These are phyloP conservation scores for Dryadula phaetusa DNA, from an alignment of 2,888 invertebrate genomes.

Conservation along the genomic window DNA sequence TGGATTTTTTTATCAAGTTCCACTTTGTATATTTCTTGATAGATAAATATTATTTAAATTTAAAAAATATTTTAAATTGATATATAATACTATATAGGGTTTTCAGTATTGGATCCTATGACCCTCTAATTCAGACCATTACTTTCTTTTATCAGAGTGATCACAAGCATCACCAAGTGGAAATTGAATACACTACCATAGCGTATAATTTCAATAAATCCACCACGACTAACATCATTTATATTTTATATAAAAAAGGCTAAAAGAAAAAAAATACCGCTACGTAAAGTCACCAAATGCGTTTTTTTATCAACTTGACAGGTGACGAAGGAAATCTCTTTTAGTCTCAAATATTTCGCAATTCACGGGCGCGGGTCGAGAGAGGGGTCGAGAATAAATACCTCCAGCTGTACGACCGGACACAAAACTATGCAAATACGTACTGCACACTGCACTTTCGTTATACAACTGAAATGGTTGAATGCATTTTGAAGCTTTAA, in stretches of 20 bases:
- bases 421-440: constrained; percentile 11
- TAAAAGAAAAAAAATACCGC: constrained; percentile 4
- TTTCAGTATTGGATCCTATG: no score
- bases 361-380: constrained; percentile 3
- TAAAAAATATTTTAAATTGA: no score
- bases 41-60: no score
- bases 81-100: no score
- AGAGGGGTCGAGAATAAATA: constrained; percentile 6
- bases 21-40: no score
- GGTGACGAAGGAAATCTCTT: constrained; percentile 43
- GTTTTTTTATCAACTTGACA: constrained; percentile 37
- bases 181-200: no score
- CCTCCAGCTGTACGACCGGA: constrained; percentile 4
- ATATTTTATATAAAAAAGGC: background rate
- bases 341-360: constrained; percentile 37
- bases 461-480: background rate
- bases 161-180: no score
- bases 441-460: constrained; percentile 1
- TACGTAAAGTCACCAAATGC: constrained; percentile 20
- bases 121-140: no score
- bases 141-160: no score
- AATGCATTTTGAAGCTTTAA: background rate
- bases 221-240: background rate
- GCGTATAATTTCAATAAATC: no score
- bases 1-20: no score